Evolutionary conservation across 2,888 invertebrate species (phyloP).

Genomic region (Empis stercorea): DNA sequence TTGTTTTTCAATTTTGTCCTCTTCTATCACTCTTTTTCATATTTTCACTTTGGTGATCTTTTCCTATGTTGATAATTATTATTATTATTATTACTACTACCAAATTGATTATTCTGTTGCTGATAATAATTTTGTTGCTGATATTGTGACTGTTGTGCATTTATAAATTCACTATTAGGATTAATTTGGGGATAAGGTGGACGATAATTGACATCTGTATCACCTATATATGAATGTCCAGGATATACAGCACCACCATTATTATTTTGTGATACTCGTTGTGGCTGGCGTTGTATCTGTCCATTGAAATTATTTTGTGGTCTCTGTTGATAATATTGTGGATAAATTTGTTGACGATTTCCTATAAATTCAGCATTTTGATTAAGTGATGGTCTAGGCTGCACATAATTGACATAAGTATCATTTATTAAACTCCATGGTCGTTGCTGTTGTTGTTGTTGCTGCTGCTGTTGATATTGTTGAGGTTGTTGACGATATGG

Average conservation of each 20-base stretch:
- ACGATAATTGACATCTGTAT: slow-evolving; percentile 53
- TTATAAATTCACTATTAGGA: slow-evolving; percentile 47
- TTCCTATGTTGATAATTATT: no score
- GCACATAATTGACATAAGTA: slow-evolving; percentile 55
- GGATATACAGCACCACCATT: neutral
- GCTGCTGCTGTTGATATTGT: slow-evolving; percentile 16
- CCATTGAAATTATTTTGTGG: neutral
- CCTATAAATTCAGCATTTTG: slow-evolving; percentile 50
- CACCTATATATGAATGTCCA: neutral
- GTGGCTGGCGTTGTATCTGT: neutral
- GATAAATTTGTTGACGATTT: neutral
- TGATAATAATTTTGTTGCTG: neutral
- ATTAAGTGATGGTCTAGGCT: slow-evolving; percentile 43
- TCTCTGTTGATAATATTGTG: neutral
- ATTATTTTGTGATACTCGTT: neutral
- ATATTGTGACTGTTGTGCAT: neutral
- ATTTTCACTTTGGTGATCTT: no score
- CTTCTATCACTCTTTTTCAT: no score
- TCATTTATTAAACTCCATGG: slow-evolving; percentile 41
- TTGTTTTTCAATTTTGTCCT: no score
- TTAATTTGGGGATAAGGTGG: slow-evolving; percentile 53
- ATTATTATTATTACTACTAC: no score
- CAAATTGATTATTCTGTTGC: neutral
- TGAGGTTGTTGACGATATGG: slow-evolving; percentile 13
- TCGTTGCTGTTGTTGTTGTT: slow-evolving; percentile 1